phyloP scores from a whole-genome alignment of 2,113 vertebrate species.

The Caranx ignobilis region DNA sequence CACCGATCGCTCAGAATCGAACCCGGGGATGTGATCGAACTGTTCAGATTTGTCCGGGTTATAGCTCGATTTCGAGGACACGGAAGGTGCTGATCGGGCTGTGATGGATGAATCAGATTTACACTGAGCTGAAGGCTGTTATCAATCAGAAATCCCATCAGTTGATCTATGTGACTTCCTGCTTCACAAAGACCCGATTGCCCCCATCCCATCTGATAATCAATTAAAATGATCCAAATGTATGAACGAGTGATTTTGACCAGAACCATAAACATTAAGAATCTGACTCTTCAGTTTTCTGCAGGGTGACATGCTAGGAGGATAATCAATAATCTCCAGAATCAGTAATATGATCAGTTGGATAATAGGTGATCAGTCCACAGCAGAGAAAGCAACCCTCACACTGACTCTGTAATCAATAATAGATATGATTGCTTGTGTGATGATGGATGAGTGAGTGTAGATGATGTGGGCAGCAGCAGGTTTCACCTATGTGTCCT shows the following conservation, averaged over 20 bases:
- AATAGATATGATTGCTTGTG: conserved; percentile 10
- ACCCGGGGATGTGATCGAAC: not conserved
- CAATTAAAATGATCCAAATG: not conserved
- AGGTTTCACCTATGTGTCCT: not conserved
- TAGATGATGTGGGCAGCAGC: not conserved
- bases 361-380: not conserved
- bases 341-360: not conserved
- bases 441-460: conserved; percentile 14
- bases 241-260: not conserved
- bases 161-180: too few species aligned
- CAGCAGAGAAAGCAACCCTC: not conserved
- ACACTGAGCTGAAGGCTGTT: conserved; percentile 10
- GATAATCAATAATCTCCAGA: not conserved
- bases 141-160: conserved; percentile 4
- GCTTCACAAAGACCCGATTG: not conserved
- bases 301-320: not conserved
- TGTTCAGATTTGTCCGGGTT: not conserved
- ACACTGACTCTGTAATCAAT: not conserved
- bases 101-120: not conserved
- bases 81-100: not conserved
- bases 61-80: not conserved
- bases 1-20: not conserved
- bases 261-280: not conserved
- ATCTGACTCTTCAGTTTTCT: not conserved
- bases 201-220: not conserved